Base-by-base conservation (phyloP, 2,888 invertebrate genomes). In the Pegoplata infirma region DNA sequence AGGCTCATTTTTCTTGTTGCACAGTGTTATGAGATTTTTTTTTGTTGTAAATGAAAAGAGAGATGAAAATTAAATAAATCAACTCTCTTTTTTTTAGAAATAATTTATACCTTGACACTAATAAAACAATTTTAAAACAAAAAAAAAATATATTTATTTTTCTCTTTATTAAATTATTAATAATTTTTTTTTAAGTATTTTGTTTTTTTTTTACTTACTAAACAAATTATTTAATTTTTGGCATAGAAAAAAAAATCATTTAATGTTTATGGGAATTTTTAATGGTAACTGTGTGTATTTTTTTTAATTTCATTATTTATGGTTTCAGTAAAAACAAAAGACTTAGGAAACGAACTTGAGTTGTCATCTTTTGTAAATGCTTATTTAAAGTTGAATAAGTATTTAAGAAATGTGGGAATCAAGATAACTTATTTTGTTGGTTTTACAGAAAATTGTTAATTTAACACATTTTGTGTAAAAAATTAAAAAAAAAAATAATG, bases 341-440 rank as follows among this genome's bases (percentile, higher is more conserved):
- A 63, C 14, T 63, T 72, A 64, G 25, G 47, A 36, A 55, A 72
- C 47, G 21, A 63, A 64, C 63, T 40, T 72, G 56, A 72, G 12
- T 46, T 72, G 40, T 56, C 63, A 44, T 40, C 40, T 58, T 49
- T 59, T 53, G 14, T 16, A 23, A 21, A 12, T 0, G 8, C 16
- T 19, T 3, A n/a, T 7, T 14, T 16, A 7, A 16, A 46, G 46
- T 32, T n/a, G n/a, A 40, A n/a, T 40, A n/a, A n/a, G 1, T 40
- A 5, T 5, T 47, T 21, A 12, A 51, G 19, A 23, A 23, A 21
- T 51, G 49, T 49, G 49, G 49, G 49, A 49, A 49, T 19, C n/a
- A n/a, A n/a, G n/a, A n/a, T n/a, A n/a, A n/a, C n/a, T n/a, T n/a
- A n/a, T n/a, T n/a, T n/a, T n/a, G n/a, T n/a, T 28, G 8, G 3